Evolutionary conservation across 2,797 vertebrate species (phyloP).

Genomic region (Pampus argenteus): DNA sequence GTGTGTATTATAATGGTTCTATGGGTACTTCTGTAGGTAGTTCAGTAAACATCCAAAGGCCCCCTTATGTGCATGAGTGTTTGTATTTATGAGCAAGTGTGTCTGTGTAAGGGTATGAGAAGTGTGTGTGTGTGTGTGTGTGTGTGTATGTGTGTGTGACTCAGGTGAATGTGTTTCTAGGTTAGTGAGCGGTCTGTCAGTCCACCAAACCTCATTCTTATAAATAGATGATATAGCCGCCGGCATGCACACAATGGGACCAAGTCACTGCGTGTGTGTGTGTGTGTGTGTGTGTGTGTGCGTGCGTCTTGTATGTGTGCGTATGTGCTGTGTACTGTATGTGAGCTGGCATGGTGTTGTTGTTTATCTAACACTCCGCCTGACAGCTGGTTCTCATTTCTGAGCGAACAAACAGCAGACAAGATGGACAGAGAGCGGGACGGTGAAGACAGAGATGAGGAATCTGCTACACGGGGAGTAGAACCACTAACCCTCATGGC

Average conservation of each 20-base stretch:
- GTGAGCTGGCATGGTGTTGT: constrained; percentile 74
- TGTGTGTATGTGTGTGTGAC: constrained; percentile 49
- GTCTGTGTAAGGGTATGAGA: constrained; percentile 13
- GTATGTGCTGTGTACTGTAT: constrained; percentile 38
- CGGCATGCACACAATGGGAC: constrained; percentile 70
- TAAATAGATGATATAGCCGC: constrained; percentile 80
- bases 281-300: constrained; percentile 17
- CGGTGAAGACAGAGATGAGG: constrained; percentile 22
- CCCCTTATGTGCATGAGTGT: constrained; percentile 36
- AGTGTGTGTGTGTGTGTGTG: constrained; percentile 38
- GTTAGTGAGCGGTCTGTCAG: constrained; percentile 73
- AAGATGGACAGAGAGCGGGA: constrained; percentile 47
- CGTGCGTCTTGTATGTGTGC: constrained; percentile 29
- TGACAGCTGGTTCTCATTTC: constrained; percentile 96
- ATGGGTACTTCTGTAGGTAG: constrained; percentile 24
- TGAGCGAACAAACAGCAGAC: constrained; percentile 68
- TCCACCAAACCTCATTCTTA: constrained; percentile 83
- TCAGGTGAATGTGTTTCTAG: constrained; percentile 77
- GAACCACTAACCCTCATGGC: constrained; percentile 6
- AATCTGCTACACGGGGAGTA: constrained; percentile 6
- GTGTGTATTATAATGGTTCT: constrained; percentile 30
- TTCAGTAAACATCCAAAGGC: constrained; percentile 47
- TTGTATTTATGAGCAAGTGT: constrained; percentile 12
- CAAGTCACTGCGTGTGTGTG: constrained; percentile 13
- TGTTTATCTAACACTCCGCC: constrained; percentile 86